phyloP scores from a whole-genome alignment of 1,140 invertebrate species.

The Aradophagus sp. region DNA sequence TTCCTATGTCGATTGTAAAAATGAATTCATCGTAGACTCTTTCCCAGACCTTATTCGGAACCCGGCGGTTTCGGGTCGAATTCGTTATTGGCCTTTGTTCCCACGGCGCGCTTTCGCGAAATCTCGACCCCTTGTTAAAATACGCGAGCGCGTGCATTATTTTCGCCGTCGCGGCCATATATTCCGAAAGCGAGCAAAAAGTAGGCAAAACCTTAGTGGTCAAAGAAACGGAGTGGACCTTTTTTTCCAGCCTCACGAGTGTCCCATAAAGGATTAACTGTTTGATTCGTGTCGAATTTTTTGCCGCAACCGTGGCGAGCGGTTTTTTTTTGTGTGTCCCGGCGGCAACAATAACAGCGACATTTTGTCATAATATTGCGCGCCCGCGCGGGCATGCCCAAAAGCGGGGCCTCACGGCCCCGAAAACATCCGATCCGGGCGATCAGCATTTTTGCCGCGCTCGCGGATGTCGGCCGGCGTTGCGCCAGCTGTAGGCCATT shows the following conservation, averaged over 20 bases:
- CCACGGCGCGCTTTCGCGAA: not conserved
- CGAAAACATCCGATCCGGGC: conserved; percentile 61
- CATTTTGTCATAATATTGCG: conserved; percentile 50
- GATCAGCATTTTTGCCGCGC: conserved; percentile 61
- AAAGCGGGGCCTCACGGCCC: conserved; percentile 54
- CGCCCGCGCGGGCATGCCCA: conserved; percentile 46
- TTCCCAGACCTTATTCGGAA: too few relatives aligned
- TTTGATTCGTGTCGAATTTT: conserved; percentile 39
- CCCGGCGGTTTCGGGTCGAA: too few relatives aligned
- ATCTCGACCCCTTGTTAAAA: conserved; percentile 12
- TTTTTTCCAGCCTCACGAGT: conserved; percentile 10
- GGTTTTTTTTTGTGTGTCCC: too few relatives aligned
- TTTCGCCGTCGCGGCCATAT: too few relatives aligned
- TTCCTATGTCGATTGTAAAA: too few relatives aligned
- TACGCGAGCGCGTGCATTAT: conserved; percentile 9
- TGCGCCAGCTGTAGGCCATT: conserved; percentile 57
- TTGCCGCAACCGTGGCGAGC: conserved; percentile 17
- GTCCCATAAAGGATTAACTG: conserved; percentile 52
- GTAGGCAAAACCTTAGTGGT: conserved; percentile 11
- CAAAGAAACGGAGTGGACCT: too few relatives aligned
- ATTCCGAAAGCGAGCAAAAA: conserved; percentile 7
- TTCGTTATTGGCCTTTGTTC: not conserved
- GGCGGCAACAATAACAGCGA: conserved; percentile 27
- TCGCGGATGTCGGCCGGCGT: conserved; percentile 54
- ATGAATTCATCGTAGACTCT: too few relatives aligned